phyloP scores from a whole-genome alignment of 2,797 vertebrate species.

The Mus spretus region DNA sequence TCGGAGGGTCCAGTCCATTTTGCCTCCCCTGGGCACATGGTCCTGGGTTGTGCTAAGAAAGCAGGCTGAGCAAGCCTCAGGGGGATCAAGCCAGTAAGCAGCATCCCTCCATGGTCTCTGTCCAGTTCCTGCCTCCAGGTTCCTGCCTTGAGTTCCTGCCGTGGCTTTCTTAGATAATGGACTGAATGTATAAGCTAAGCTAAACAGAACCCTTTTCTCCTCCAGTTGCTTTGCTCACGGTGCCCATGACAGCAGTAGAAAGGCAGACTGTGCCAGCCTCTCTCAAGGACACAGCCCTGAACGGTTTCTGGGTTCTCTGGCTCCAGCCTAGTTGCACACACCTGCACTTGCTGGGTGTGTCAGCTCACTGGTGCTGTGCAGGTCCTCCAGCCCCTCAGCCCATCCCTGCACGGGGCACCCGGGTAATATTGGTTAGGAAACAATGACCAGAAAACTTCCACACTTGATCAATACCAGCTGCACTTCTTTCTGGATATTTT shows the following conservation, averaged over 20 bases:
- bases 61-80: neutral
- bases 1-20: neutral
- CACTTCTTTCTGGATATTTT: neutral
- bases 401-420: too few species aligned
- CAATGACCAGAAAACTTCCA: neutral
- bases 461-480: neutral
- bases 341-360: neutral
- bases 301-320: neutral
- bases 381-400: neutral
- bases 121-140: neutral
- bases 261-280: neutral
- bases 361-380: rapidly evolving
- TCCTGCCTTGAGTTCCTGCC: neutral
- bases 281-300: neutral
- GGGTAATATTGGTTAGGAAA: neutral
- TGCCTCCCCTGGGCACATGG: neutral
- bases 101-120: neutral
- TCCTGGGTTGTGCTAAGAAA: neutral
- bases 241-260: neutral
- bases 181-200: neutral
- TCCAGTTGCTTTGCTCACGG: neutral
- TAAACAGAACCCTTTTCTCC: neutral
- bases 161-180: neutral
- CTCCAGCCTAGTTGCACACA: neutral
- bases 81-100: neutral